Evolutionary conservation across 2,888 invertebrate species (phyloP), one percentile per base, ranked within the genome.

Genomic region (Ernsta delagoae): DNA sequence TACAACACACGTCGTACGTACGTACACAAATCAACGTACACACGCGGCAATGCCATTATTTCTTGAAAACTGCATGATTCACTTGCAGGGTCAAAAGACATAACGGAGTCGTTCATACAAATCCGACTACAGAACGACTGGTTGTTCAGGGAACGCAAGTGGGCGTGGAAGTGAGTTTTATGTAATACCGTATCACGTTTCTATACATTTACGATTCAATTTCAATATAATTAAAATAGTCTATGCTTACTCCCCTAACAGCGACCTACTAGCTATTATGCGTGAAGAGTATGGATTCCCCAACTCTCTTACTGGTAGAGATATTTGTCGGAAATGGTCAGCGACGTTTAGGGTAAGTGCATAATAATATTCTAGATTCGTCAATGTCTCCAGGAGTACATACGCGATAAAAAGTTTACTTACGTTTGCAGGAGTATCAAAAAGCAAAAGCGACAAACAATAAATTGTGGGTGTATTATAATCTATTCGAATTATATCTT

Each of bases 51-150:
- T 24, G 24, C 1, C 24, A 24, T 24, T 48, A 66, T 43, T 59
- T 59, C 65, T 39, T 48, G 36, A n/a, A 65, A 65, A 66, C 16
- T 9, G 59, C 31, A 68, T 53, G 59, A 53, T 61, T 70, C 73
- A 65, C 75, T 84, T 79, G 5, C 82, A 94, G 94, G 94, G 94
- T 84, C 92, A 1, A 89, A 87, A 77, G 88, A 93, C 71, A 89
- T 93, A 61, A 93, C 93, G 4, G 92, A 93, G 75, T 83, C 87
- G 4, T 93, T 93, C 70, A 90, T 94, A 75, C 92, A 93, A 75
- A 84, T 93, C 34, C 82, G 93, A 67, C 70, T 93, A 61, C 93
- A 93, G 78, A 86, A 94, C 70, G 93, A 94, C 72, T 90, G 89
- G 88, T 72, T 94, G 72, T 94, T 93, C 72, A 84, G 86, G 73